Percentiles rank a stretch among this genome's conserved stretches.
These are phyloP conservation scores for Trichopria drosophilae DNA, from an alignment of 2,888 invertebrate genomes.

Conservation along the genomic window DNA sequence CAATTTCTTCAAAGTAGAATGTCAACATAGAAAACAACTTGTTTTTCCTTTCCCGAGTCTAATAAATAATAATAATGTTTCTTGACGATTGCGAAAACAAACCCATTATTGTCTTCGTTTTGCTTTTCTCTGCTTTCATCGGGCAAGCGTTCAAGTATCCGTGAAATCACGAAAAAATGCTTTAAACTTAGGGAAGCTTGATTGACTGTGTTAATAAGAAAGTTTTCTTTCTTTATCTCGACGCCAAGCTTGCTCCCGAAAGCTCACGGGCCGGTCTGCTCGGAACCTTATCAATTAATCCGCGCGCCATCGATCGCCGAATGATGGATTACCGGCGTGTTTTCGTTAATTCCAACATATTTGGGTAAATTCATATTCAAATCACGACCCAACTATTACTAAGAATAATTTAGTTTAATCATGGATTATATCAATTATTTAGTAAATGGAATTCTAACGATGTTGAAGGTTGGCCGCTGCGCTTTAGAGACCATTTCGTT, in stretches of 20 bases:
- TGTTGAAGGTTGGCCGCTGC: too few species aligned
- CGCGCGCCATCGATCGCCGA: slow-evolving; percentile 42
- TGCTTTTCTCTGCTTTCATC: slow-evolving; percentile 13
- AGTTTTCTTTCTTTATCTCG: slow-evolving; percentile 45
- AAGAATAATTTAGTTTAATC: too few species aligned
- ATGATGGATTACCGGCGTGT: slow-evolving; percentile 43
- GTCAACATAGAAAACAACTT: too few species aligned
- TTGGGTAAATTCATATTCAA: too few species aligned
- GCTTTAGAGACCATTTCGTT: too few species aligned
- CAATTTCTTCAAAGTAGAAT: too few species aligned
- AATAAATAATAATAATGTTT: too few species aligned
- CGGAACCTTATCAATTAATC: slow-evolving; percentile 41
- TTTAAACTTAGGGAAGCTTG: slow-evolving; percentile 46
- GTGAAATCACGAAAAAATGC: slow-evolving; percentile 46
- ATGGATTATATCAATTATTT: too few species aligned
- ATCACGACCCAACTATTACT: too few species aligned
- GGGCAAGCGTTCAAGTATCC: slow-evolving; percentile 35
- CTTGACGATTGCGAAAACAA: slow-evolving; percentile 41
- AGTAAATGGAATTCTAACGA: too few species aligned
- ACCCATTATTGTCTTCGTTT: slow-evolving; percentile 28
- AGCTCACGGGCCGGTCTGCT: slow-evolving; percentile 8
- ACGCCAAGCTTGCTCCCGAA: slow-evolving; percentile 9
- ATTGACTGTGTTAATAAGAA: slow-evolving; percentile 53
- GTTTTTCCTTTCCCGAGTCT: too few species aligned
- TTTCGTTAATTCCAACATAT: too few species aligned